A percentile compares a stretch with the other conserved stretches of the same genome.
Conservation (phyloP, 2,797 vertebrate species). For the Pristis pectinata region DNA sequence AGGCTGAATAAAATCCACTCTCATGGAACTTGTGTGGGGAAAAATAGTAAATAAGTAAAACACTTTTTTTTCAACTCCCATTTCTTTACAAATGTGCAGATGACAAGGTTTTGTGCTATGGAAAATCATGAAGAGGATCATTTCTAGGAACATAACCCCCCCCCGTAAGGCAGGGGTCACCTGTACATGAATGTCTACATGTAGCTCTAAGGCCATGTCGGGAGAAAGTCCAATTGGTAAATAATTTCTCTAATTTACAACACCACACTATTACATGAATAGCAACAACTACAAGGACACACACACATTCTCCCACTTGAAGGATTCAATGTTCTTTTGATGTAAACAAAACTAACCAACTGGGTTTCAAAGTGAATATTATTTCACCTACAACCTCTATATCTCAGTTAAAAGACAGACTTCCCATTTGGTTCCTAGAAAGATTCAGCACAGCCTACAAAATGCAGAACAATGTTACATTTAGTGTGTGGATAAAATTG, state of each 20-base stretch:
- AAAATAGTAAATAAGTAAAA: too few species aligned
- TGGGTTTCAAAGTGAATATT: background rate
- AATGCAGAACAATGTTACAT: background rate
- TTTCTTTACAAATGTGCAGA: too few species aligned
- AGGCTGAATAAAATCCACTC: too few species aligned
- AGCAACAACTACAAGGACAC: background rate
- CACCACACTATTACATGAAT: background rate
- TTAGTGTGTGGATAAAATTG: background rate
- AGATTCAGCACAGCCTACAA: background rate
- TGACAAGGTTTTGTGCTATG: too few species aligned
- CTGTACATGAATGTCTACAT: background rate
- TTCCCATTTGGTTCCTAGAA: background rate
- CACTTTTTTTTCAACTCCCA: too few species aligned
- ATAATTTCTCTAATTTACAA: background rate
- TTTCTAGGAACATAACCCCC: too few species aligned
- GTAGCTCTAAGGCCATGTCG: background rate
- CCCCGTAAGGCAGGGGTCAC: too few species aligned
- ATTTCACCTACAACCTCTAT: background rate
- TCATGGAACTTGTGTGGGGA: too few species aligned
- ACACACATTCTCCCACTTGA: background rate
- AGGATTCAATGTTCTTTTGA: background rate
- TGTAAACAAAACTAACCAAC: background rate
- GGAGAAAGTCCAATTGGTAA: background rate
- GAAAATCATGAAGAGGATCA: too few species aligned
- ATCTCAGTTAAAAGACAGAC: background rate